Base-by-base conservation (phyloP, 2,888 invertebrate genomes). In the Andrena bucephala region DNA sequence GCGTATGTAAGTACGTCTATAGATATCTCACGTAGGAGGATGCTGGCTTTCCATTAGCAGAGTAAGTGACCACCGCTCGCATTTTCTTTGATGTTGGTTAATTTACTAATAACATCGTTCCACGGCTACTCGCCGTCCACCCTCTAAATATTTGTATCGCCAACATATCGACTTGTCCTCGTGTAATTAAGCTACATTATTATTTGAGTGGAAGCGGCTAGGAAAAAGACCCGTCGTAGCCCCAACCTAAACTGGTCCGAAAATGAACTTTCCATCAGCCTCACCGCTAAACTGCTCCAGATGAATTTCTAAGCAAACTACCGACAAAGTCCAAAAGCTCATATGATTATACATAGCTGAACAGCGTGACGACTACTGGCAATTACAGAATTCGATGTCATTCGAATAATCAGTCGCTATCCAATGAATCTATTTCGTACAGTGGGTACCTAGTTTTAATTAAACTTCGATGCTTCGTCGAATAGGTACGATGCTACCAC, bases 61-160 rank as follows among this genome's bases (percentile, higher is more conserved):
- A 92, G 92, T 92, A 91, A 92, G 92, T 92, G 93, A 93, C 92
- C 92, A 90, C 84, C 89, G 90, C 89, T 85, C 89, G 90, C 90
- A 89, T 92, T 93, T 94, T 94, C 94, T 94, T 94, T 94, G 94
- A 94, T 94, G 93, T 94, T 92, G 90, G 93, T 94, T 94, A 94
- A 94, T 94, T 94, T 94, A 92, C 94, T 94, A 94, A 94, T 94
- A 94, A 94, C 94, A 91, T 93, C 90, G 90, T 66, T 83, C 84
- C 83, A 48, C 85, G 80, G 79, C 81, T 78, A 80, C 78, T 86
- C 84, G 81, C 68, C 71, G 84, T 81, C 89, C 89, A 89, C 89
- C 92, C 93, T 89, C 93, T 92, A 94, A 94, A 94, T 94, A 94
- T 94, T 94, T 94, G 94, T 93, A 91, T 90, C 91, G 91, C 89